Evolutionary conservation across 2,113 vertebrate species (phyloP).

Genomic region (Lycocorax pyrrhopterus): DNA sequence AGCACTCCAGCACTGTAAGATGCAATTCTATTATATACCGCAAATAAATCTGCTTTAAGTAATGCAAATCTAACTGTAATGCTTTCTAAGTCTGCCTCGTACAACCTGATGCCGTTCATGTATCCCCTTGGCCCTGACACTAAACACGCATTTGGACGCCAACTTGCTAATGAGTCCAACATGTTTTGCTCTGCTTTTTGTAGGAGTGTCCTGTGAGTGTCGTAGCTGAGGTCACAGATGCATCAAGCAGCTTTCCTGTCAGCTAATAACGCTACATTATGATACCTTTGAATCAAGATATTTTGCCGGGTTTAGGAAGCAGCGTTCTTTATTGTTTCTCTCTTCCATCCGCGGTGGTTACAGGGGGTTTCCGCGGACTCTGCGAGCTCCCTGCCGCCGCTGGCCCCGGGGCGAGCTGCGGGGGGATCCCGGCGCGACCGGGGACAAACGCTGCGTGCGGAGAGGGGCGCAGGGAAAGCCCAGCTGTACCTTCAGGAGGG

Average conservation of each 20-base stretch:
- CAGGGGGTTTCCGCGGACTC: neutral
- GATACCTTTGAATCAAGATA: neutral
- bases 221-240: neutral
- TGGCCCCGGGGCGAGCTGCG: neutral
- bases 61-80: neutral
- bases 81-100: neutral
- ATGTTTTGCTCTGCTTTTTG: neutral
- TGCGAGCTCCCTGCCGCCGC: neutral
- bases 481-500: neutral
- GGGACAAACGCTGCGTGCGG: neutral
- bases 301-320: neutral
- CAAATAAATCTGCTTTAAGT: neutral
- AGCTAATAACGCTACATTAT: neutral
- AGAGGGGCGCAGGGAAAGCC: neutral
- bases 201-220: neutral
- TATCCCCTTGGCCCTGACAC: neutral
- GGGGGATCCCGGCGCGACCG: neutral
- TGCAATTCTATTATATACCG: neutral
- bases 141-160: neutral
- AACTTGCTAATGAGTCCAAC: neutral
- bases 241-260: neutral
- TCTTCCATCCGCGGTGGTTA: neutral
- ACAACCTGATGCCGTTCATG: neutral
- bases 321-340: neutral
- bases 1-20: neutral